A percentile compares a stretch with the other conserved stretches of the same genome.
phyloP scores from a whole-genome alignment of 1,140 invertebrate species.

The Zaprionus inermis region DNA sequence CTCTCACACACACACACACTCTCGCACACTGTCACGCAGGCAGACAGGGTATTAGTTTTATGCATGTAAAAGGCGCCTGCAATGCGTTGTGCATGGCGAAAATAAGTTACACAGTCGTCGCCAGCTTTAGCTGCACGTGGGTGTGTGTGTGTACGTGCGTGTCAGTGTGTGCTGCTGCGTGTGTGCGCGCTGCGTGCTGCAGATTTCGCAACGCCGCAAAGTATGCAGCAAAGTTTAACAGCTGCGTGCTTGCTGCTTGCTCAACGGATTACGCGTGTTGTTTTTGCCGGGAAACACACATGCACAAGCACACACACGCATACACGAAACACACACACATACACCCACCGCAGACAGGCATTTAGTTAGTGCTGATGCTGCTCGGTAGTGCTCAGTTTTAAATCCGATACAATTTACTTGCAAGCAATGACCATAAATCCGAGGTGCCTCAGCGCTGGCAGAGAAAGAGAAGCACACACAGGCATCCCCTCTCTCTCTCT shows the following conservation, averaged over 20 bases:
- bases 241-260: conserved; percentile 49
- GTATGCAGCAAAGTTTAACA: conserved; percentile 77
- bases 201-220: conserved; percentile 75
- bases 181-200: conserved; percentile 43
- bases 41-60: conserved; percentile 65
- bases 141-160: conserved; percentile 22
- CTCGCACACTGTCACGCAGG: too few relatives aligned
- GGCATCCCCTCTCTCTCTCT: not conserved
- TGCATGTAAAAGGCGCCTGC: conserved; percentile 4
- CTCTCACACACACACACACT: conserved; percentile 3
- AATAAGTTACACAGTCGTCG: conserved; percentile 7
- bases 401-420: conserved; percentile 73
- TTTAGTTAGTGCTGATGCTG: conserved; percentile 64
- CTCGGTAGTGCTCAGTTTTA: conserved; percentile 65
- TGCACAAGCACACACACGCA: conserved; percentile 3
- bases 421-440: conserved; percentile 64
- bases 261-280: conserved; percentile 6
- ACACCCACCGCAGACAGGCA: conserved; percentile 45
- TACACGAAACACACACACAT: conserved; percentile 8
- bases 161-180: not conserved
- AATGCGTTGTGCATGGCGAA: conserved; percentile 2
- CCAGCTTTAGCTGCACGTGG: not conserved
- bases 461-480: not conserved
- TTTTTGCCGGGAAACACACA: not conserved
- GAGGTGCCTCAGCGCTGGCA: conserved; percentile 31